A percentile compares a stretch with the other conserved stretches of the same genome.
Evolutionary conservation across 2,113 vertebrate genomes (phyloP).

Genomic region (Myiozetetes cayanensis): DNA sequence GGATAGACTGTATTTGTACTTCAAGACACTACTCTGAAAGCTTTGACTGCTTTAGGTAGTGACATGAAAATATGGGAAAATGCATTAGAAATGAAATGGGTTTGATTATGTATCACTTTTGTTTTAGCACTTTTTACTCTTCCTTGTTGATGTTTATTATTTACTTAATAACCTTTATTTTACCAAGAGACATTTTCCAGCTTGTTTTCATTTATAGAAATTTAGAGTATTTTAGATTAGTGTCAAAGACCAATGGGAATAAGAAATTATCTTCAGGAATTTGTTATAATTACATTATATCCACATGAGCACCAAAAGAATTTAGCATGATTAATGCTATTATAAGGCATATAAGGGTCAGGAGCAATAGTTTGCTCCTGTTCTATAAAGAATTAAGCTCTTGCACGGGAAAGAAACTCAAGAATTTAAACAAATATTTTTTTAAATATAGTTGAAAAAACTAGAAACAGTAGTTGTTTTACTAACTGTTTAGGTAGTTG

Average conservation of each 20-base stretch:
- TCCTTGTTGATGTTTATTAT: background rate
- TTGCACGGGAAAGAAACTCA: background rate
- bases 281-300: constrained; percentile 64
- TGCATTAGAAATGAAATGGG: fast-evolving
- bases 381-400: background rate
- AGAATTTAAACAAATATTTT: background rate
- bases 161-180: background rate
- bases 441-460: background rate
- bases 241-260: background rate
- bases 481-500: background rate
- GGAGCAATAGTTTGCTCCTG: constrained; percentile 8
- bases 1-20: background rate
- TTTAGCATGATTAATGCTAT: constrained; percentile 68
- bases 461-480: background rate
- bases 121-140: background rate
- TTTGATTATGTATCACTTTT: background rate
- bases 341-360: constrained; percentile 39
- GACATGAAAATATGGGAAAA: background rate
- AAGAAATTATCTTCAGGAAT: constrained; percentile 47
- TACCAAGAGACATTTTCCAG: background rate
- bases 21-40: background rate
- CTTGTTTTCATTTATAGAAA: background rate
- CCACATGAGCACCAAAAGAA: constrained; percentile 59
- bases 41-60: background rate
- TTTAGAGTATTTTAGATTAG: background rate